Conservation (phyloP, 2,113 vertebrate genomes). For the Symphodus melops region DNA sequence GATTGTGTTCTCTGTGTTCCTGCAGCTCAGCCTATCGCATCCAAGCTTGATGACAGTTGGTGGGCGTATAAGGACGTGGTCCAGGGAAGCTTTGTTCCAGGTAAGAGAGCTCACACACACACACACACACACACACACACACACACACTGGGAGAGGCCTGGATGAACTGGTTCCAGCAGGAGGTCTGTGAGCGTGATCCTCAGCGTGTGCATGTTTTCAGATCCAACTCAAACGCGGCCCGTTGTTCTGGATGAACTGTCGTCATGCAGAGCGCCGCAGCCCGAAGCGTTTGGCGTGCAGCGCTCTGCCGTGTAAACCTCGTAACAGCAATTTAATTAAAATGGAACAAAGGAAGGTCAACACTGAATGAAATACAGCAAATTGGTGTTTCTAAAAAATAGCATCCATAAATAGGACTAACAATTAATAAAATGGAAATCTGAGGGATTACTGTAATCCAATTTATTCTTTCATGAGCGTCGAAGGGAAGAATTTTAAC, state of each 20-base stretch:
- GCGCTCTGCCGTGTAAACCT: not conserved
- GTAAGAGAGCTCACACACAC: slow-evolving; percentile 75
- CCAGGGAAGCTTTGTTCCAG: slow-evolving; percentile 98
- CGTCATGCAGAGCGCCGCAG: not conserved
- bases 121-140: not conserved
- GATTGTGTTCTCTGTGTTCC: slow-evolving; percentile 9
- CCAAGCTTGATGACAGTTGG: slow-evolving; percentile 98
- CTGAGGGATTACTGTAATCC: not conserved
- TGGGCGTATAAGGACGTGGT: slow-evolving; percentile 99
- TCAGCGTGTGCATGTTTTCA: not conserved
- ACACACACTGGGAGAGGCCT: not conserved
- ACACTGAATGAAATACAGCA: not conserved
- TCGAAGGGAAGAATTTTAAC: not conserved
- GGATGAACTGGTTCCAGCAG: not conserved
- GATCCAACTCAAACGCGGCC: not conserved
- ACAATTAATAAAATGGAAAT: slow-evolving; percentile 6
- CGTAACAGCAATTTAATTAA: not conserved
- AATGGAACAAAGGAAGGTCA: not conserved
- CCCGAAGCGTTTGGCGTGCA: not conserved
- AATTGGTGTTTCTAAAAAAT: not conserved
- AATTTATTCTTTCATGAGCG: not conserved
- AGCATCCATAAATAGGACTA: not conserved
- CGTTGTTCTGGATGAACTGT: not conserved
- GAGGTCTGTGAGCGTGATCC: not conserved
- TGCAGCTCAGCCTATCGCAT: slow-evolving; percentile 94